These are phyloP conservation scores for Helogale parvula DNA, from an alignment of 2,113 vertebrate genomes.

Conservation along the genomic window DNA sequence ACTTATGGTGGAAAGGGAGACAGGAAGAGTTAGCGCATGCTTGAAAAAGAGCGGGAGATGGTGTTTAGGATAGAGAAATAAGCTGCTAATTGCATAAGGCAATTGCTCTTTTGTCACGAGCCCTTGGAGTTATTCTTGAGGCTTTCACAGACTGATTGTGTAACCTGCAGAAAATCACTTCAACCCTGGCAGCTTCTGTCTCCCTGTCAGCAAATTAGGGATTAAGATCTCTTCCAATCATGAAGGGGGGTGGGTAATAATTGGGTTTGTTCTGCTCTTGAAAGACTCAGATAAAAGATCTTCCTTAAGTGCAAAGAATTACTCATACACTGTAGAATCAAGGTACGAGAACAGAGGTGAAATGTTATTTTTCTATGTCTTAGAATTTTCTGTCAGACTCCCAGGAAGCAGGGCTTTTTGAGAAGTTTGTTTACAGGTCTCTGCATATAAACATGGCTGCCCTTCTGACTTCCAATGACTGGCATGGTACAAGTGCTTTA, in stretches of 20 bases:
- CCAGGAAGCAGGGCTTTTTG: neutral
- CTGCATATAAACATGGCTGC: neutral
- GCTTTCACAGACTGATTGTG: neutral
- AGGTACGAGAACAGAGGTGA: neutral
- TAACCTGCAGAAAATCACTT: conserved; percentile 43
- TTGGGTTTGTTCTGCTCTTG: conserved; percentile 57
- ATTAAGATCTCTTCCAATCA: conserved; percentile 57
- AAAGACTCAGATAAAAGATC: conserved; percentile 54
- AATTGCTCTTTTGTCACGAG: conserved; percentile 32
- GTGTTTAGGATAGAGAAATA: neutral
- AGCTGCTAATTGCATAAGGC: neutral
- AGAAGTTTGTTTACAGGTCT: neutral
- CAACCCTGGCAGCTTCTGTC: conserved; percentile 26
- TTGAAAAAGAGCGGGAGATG: neutral
- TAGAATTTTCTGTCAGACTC: neutral
- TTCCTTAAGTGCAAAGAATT: conserved; percentile 43
- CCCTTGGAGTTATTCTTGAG: neutral
- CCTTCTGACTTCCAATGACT: neutral
- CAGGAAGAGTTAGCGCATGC: neutral
- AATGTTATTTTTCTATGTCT: neutral
- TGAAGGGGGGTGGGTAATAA: conserved; percentile 36
- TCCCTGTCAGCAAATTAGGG: conserved; percentile 50
- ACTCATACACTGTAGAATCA: conserved; percentile 28
- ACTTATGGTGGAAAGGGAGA: neutral
- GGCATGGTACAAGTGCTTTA: accelerated